Percentiles rank a stretch among this genome's conserved stretches.
Evolutionary conservation across 2,797 vertebrate species (phyloP).

Genomic region (Sebastiscus albofasciatus): DNA sequence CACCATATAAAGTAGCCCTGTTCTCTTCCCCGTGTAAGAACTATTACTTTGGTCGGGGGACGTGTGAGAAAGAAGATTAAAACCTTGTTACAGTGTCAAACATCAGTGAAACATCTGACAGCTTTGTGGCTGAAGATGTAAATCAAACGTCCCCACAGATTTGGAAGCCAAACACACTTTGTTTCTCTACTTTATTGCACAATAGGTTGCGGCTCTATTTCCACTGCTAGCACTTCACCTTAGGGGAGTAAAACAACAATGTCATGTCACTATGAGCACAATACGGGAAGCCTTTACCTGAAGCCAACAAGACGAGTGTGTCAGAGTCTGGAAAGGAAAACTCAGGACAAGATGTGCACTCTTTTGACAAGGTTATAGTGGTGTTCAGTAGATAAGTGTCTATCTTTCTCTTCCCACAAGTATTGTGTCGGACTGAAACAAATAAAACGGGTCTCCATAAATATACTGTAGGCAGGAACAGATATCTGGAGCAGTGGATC

Average conservation of each 20-base stretch:
- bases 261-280: neutral
- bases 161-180: slow-evolving; percentile 27
- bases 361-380: neutral
- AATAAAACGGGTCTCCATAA: neutral
- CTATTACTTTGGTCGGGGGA: slow-evolving; percentile 30
- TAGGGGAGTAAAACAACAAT: neutral
- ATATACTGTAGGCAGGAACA: neutral
- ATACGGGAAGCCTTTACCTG: neutral
- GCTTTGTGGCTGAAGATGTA: slow-evolving; percentile 44
- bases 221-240: neutral
- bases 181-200: slow-evolving; percentile 30
- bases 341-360: neutral
- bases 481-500: neutral
- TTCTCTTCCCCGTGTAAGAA: slow-evolving; percentile 27
- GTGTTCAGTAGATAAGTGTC: neutral
- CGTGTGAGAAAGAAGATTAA: slow-evolving; percentile 41
- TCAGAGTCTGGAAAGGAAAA: neutral
- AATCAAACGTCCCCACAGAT: slow-evolving; percentile 36
- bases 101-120: slow-evolving; percentile 33
- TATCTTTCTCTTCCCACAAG: neutral
- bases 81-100: slow-evolving; percentile 49
- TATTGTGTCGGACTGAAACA: neutral
- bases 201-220: slow-evolving; percentile 21
- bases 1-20: neutral
- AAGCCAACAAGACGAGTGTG: neutral